Conservation (phyloP, 2,888 invertebrate genomes). For the Cylindroiulus punctatus region DNA sequence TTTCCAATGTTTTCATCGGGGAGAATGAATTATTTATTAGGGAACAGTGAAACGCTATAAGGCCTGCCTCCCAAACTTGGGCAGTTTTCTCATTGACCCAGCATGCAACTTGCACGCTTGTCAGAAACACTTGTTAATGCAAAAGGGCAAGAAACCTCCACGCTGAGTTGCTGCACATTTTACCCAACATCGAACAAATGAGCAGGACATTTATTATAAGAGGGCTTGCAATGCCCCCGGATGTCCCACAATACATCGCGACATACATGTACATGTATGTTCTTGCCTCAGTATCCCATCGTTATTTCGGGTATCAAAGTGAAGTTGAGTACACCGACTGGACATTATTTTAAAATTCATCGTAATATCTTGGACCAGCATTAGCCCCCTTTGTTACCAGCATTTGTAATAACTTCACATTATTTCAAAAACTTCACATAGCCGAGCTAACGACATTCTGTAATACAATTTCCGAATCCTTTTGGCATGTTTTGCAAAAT, state of each 20-base stretch:
- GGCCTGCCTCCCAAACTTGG: not conserved
- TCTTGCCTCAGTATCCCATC: too few relatives aligned
- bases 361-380: too few relatives aligned
- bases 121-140: slow-evolving; percentile 33
- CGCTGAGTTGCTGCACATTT: not conserved
- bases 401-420: too few relatives aligned
- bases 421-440: too few relatives aligned
- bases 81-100: not conserved
- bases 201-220: not conserved
- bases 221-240: slow-evolving; percentile 37
- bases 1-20: slow-evolving; percentile 16
- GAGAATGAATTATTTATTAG: slow-evolving; percentile 29
- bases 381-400: too few relatives aligned
- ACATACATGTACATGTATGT: not conserved
- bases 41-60: not conserved
- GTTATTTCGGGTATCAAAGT: too few relatives aligned
- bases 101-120: not conserved
- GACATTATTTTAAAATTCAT: too few relatives aligned
- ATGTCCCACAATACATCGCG: slow-evolving; percentile 10
- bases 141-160: not conserved
- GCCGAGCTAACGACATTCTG: too few relatives aligned
- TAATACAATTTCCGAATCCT: too few relatives aligned
- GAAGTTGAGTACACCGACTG: too few relatives aligned
- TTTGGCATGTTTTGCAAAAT: too few relatives aligned
- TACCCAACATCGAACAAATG: slow-evolving; percentile 10